phyloP scores from a whole-genome alignment of 2,113 vertebrate genomes.

The Proterorhinus semilunaris region DNA sequence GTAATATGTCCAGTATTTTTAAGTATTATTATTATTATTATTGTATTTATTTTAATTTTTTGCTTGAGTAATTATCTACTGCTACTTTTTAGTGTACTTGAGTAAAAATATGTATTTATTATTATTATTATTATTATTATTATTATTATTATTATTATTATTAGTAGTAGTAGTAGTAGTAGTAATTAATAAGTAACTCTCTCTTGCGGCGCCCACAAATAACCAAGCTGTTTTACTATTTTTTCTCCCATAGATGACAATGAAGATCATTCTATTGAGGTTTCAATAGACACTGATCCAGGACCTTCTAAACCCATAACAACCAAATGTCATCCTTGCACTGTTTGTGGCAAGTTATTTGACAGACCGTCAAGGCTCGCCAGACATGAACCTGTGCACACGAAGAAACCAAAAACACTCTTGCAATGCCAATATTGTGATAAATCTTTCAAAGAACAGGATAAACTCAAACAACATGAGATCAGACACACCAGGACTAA shows the following conservation, averaged over 20 bases:
- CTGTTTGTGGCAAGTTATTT: constrained; percentile 57
- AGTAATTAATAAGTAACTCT: no score
- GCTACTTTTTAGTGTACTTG: no score
- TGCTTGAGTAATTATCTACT: no score
- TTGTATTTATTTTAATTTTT: no score
- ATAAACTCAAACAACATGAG: constrained; percentile 57
- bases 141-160: no score
- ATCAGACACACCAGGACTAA: constrained; percentile 56
- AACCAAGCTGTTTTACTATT: neutral
- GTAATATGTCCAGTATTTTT: no score
- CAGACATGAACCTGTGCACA: constrained; percentile 57
- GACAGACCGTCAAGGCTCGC: constrained; percentile 60
- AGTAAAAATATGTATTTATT: no score
- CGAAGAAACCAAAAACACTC: constrained; percentile 30
- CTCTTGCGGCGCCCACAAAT: neutral
- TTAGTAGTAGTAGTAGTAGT: no score
- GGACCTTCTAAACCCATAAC: constrained; percentile 8
- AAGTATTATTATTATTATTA: no score
- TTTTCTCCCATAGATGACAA: neutral
- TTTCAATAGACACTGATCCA: neutral
- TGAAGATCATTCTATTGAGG: constrained; percentile 33
- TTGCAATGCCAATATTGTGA: constrained; percentile 51
- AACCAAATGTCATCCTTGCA: constrained; percentile 52
- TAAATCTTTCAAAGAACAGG: constrained; percentile 55
- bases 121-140: no score